A percentile compares a stretch with the other conserved stretches of the same genome.
These are phyloP conservation scores for Acrocyrtus sp. DNA, from an alignment of 2,888 invertebrate genomes.

Conservation along the genomic window DNA sequence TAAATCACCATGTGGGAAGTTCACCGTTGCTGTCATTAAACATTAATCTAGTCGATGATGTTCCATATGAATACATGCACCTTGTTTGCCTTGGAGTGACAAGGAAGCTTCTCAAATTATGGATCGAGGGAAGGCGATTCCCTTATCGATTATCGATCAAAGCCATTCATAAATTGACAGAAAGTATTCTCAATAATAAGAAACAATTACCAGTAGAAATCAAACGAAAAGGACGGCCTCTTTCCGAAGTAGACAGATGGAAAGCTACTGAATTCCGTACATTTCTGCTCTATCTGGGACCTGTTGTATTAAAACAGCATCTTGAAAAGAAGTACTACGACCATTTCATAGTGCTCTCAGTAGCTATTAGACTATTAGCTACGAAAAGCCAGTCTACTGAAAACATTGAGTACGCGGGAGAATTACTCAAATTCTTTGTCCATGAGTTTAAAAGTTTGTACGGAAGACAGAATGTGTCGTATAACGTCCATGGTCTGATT, in stretches of 20 bases:
- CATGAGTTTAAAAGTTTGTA: conserved; percentile 57
- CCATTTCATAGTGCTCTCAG: conserved; percentile 32
- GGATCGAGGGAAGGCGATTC: conserved; percentile 3
- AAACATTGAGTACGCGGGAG: conserved; percentile 18
- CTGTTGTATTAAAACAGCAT: conserved; percentile 47
- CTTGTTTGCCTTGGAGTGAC: conserved; percentile 21
- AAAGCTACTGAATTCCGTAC: conserved; percentile 63
- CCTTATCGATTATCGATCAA: background rate
- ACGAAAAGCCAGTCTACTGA: background rate
- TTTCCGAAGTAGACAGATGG: conserved; percentile 61
- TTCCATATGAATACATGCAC: conserved; percentile 40
- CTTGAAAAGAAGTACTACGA: conserved; percentile 47
- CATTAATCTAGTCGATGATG: background rate
- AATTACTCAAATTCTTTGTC: conserved; percentile 55
- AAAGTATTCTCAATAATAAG: background rate
- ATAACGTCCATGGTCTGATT: conserved; percentile 62
- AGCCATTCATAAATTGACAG: background rate
- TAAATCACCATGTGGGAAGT: conserved; percentile 7
- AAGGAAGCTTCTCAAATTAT: conserved; percentile 8
- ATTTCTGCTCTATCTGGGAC: conserved; percentile 63
- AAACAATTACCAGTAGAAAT: conserved; percentile 53
- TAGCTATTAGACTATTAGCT: conserved; percentile 27
- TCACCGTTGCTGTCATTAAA: background rate
- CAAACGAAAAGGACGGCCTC: conserved; percentile 57
- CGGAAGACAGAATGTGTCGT: conserved; percentile 52